Evolutionary conservation across 2,888 invertebrate species (phyloP), one percentile per base, ranked within the genome.

Genomic region (Hydroisotoma schaefferi): DNA sequence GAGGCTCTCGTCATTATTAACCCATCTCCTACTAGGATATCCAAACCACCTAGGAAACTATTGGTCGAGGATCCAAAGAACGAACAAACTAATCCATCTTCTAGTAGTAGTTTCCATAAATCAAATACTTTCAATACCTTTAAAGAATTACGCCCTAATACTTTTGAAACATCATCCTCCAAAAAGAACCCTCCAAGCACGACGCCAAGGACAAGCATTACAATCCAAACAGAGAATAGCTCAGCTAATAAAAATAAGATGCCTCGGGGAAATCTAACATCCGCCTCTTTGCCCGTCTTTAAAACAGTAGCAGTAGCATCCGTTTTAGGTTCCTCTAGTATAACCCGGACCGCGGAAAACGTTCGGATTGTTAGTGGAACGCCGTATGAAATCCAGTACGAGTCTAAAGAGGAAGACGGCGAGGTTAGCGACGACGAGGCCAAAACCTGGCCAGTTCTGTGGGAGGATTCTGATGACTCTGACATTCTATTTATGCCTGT

Each of bases 401-500:
- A 12, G 4, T 58, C 57, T 8, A 55, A 57, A 26, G 61, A 44
- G 1, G 61, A 57, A 43, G 65, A 61, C 47, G 47, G 53, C 54
- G 57, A 55, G 12, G 61, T 56, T 23, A 59, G 56, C 22, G 67
- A 65, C 18, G 64, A 63, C 43, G 60, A 64, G 8, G 64, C 66
- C 10, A 23, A 6, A 6, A 59, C 68, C 12, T 63, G 63, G 3
- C 69, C 67, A 22, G 67, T 71, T 26, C 48, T 71, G 28, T 71
- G 68, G 68, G 71, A 71, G 64, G 71, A 71, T 26, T 70, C 69
- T 2, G 71, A 71, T 43, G 71, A 71, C 48, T 70, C 69, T 2
- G 71, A 71, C 51, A 66, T 71, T 57, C 58, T 71, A 25, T 71
- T 71, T 57, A 55, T 71, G n/a, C 71, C 71, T 4, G 28, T 71